Evolutionary conservation across 2,888 invertebrate genomes (phyloP).

Genomic region (Meandrusa payeni): DNA sequence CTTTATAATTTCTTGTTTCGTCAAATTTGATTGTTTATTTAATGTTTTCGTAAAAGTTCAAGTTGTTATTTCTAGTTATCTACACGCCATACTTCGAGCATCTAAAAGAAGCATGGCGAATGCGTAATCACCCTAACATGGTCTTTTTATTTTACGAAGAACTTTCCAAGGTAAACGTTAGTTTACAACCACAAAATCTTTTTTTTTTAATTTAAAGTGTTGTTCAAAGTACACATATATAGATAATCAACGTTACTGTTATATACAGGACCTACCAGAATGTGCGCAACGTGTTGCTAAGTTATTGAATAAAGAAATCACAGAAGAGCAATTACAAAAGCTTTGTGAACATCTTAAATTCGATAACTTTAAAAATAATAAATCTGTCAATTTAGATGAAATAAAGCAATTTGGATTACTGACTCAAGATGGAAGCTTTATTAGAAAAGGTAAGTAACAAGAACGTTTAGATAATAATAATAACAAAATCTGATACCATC

Average conservation of each 20-base stretch:
- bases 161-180: constrained; percentile 82
- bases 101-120: constrained; percentile 83
- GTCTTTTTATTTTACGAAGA: constrained; percentile 87
- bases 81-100: constrained; percentile 87
- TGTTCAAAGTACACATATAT: too few species aligned
- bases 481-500: too few species aligned
- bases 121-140: constrained; percentile 80
- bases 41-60: too few species aligned
- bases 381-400: constrained; percentile 83
- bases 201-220: too few species aligned
- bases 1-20: too few species aligned
- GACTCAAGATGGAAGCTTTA: constrained; percentile 74
- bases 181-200: too few species aligned
- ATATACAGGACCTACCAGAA: constrained; percentile 31
- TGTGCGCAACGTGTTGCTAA: constrained; percentile 70
- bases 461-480: too few species aligned
- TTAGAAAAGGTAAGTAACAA: constrained; percentile 67
- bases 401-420: constrained; percentile 75
- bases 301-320: constrained; percentile 77
- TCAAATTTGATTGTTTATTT: too few species aligned
- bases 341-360: constrained; percentile 85
- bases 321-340: constrained; percentile 69
- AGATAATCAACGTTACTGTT: too few species aligned
- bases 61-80: too few species aligned
- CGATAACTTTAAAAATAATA: constrained; percentile 87